phyloP scores from a whole-genome alignment of 1,140 invertebrate species.

The Brachionus plicatilis region DNA sequence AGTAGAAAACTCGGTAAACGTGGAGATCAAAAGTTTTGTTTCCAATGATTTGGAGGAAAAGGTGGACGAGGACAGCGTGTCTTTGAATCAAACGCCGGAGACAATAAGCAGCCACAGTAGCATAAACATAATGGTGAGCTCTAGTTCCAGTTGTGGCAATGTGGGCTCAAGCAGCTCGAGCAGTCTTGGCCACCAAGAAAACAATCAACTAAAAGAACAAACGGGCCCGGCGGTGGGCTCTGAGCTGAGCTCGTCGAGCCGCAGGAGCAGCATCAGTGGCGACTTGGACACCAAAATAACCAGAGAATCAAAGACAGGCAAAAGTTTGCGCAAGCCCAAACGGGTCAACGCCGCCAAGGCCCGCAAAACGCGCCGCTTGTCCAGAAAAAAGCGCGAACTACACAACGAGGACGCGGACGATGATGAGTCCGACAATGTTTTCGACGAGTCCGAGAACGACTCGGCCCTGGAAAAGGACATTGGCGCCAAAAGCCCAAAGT shows the following conservation, averaged over 20 bases:
- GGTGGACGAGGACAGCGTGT: neutral
- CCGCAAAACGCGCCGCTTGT: neutral
- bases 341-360: neutral
- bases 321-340: neutral
- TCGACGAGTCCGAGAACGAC: neutral
- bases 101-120: neutral
- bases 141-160: conserved; percentile 9
- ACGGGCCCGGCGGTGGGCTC: neutral
- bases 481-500: neutral
- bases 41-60: neutral
- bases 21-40: neutral
- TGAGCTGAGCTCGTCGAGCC: neutral
- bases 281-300: neutral
- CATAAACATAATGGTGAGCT: conserved; percentile 9
- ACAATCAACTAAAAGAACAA: neutral
- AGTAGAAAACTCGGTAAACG: neutral
- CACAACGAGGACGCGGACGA: neutral
- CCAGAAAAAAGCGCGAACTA: neutral
- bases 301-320: neutral
- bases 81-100: neutral
- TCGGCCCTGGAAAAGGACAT: neutral
- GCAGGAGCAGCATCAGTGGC: conserved; percentile 1
- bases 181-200: conserved; percentile 1
- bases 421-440: neutral
- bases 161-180: conserved; percentile 11